Evolutionary conservation across 2,113 vertebrate genomes (phyloP).

Genomic region (Tragulus kanchil): DNA sequence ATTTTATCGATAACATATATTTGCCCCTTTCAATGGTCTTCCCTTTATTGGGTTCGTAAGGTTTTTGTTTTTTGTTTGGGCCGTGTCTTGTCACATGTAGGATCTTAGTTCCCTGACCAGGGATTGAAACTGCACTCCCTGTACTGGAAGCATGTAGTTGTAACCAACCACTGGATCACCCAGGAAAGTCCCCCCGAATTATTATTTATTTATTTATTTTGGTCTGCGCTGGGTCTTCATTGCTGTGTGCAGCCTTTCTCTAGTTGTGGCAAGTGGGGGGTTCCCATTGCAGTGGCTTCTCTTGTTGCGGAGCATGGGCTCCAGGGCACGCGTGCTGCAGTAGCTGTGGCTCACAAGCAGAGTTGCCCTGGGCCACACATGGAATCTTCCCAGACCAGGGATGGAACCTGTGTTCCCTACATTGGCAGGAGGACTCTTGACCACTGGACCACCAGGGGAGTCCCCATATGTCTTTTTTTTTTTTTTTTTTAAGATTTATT

Average conservation of each 20-base stretch:
- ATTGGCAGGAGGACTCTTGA: not conserved
- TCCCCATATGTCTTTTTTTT: not conserved
- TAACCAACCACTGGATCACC: not conserved
- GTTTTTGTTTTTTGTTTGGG: not conserved
- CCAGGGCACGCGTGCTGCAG: not conserved
- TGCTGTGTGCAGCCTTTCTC: not conserved
- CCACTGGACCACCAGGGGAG: not conserved
- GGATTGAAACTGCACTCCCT: not conserved
- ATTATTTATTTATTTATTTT: not conserved
- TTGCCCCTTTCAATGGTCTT: not conserved
- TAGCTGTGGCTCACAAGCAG: not conserved
- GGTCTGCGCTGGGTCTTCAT: not conserved
- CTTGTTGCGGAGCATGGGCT: not conserved
- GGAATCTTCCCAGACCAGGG: not conserved
- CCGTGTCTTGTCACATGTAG: not conserved
- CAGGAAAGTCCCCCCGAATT: not conserved
- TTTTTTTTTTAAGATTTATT: too few relatives aligned
- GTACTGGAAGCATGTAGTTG: not conserved
- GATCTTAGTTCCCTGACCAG: not conserved
- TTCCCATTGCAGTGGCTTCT: rapidly evolving
- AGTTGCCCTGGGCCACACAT: not conserved
- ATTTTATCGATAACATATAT: not conserved
- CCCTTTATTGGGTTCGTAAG: not conserved
- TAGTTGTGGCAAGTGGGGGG: not conserved
- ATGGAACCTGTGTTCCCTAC: not conserved